A percentile compares a stretch with the other conserved stretches of the same genome.
phyloP scores from a whole-genome alignment of 1,140 invertebrate genomes.

The Sminthurinus signatus region DNA sequence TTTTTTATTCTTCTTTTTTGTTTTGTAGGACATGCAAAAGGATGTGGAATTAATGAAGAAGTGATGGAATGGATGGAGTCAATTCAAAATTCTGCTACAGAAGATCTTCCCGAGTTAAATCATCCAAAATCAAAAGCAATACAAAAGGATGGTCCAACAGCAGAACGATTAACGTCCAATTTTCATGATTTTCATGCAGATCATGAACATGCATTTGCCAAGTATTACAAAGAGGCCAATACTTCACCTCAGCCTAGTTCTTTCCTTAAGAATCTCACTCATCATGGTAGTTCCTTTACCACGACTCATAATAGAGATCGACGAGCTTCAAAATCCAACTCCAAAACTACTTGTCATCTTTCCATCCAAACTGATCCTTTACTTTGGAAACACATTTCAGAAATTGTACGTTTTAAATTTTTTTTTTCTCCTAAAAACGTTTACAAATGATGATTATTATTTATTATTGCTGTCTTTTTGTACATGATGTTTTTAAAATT shows the following conservation, averaged over 20 bases:
- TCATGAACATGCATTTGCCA: constrained; percentile 50
- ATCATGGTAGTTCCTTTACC: constrained; percentile 12
- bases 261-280: neutral
- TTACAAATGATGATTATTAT: no score
- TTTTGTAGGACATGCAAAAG: constrained; percentile 63
- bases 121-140: constrained; percentile 40
- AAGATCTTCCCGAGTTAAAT: constrained; percentile 48
- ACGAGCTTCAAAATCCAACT: constrained; percentile 52
- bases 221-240: constrained; percentile 57
- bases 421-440: no score
- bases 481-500: no score
- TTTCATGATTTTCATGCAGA: constrained; percentile 41
- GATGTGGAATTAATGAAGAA: constrained; percentile 79
- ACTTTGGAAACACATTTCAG: constrained; percentile 84
- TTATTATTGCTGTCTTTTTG: no score
- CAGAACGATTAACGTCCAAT: constrained; percentile 31
- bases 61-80: constrained; percentile 85
- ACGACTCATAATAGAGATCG: constrained; percentile 42
- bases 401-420: constrained; percentile 54
- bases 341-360: constrained; percentile 78
- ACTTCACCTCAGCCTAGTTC: constrained; percentile 28
- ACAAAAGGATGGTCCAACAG: constrained; percentile 42
- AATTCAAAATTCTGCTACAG: constrained; percentile 77
- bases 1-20: constrained; percentile 5
- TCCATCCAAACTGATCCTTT: constrained; percentile 97